These are phyloP conservation scores for Penaeus monodon DNA, from an alignment of 2,888 invertebrate species.

Conservation along the genomic window DNA sequence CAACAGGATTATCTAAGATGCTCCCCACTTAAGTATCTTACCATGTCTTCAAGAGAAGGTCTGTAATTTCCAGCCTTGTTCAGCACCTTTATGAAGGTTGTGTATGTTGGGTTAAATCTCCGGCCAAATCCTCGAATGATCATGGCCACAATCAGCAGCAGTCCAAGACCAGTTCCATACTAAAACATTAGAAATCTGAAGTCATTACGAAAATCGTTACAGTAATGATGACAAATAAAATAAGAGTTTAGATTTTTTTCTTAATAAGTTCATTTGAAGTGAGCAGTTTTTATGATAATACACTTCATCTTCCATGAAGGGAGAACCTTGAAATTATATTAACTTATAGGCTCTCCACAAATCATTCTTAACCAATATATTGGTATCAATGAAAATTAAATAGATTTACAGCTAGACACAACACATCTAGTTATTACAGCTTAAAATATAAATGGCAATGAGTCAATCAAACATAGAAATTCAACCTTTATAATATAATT, in stretches of 20 bases:
- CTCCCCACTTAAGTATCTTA: background rate
- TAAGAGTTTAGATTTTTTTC: too few species aligned
- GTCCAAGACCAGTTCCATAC: constrained; percentile 55
- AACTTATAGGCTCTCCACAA: too few species aligned
- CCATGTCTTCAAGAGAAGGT: background rate
- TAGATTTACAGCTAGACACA: too few species aligned
- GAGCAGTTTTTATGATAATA: background rate
- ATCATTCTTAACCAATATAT: too few species aligned
- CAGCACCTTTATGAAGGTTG: constrained; percentile 78
- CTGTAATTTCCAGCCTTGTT: constrained; percentile 68
- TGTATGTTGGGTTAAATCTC: constrained; percentile 78
- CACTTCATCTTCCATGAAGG: background rate
- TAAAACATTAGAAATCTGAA: background rate
- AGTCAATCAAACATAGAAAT: too few species aligned
- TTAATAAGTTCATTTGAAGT: too few species aligned
- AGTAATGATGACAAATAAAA: too few species aligned
- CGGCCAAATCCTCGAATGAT: constrained; percentile 71
- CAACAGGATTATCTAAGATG: too few species aligned
- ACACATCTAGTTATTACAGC: too few species aligned
- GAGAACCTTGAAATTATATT: background rate
- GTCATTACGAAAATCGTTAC: background rate
- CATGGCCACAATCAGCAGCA: constrained; percentile 63
- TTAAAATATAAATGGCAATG: too few species aligned
- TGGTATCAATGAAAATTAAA: too few species aligned
- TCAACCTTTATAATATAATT: too few species aligned